Conservation (phyloP, 2,797 vertebrate genomes). For the Bucorvus abyssinicus region DNA sequence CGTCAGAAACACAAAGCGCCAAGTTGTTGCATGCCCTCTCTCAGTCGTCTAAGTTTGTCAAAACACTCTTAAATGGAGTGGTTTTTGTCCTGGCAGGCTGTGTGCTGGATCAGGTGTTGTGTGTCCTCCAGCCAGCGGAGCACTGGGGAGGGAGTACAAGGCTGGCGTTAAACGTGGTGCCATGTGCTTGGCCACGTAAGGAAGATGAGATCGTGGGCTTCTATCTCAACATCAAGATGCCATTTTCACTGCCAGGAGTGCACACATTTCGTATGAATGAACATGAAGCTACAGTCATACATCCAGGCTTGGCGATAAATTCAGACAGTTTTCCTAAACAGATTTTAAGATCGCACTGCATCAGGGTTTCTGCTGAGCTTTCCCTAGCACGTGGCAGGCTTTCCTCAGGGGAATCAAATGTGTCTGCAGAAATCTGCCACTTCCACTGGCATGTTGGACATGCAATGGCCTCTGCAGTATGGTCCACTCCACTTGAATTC, state of each 20-base stretch:
- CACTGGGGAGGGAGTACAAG: not conserved
- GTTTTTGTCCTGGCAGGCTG: not conserved
- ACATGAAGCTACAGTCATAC: not conserved
- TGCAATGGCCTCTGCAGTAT: not conserved
- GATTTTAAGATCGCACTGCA: not conserved
- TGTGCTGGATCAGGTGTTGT: not conserved
- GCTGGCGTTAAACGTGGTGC: not conserved
- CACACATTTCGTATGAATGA: not conserved
- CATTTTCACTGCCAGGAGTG: not conserved
- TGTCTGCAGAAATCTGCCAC: not conserved
- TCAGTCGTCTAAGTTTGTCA: not conserved
- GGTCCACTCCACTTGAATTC: not conserved
- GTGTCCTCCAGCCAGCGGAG: not conserved
- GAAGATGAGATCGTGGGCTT: not conserved
- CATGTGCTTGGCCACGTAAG: not conserved
- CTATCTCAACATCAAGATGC: not conserved
- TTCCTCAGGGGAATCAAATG: not conserved
- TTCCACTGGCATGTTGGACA: fast-evolving
- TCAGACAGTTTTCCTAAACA: not conserved
- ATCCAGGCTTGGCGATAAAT: not conserved
- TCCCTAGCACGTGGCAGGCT: not conserved
- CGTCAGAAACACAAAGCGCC: fast-evolving
- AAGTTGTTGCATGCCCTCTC: not conserved
- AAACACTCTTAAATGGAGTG: not conserved
- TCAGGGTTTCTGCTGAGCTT: not conserved